phyloP scores from a whole-genome alignment of 2,113 vertebrate genomes.

The Dissostichus mawsoni region DNA sequence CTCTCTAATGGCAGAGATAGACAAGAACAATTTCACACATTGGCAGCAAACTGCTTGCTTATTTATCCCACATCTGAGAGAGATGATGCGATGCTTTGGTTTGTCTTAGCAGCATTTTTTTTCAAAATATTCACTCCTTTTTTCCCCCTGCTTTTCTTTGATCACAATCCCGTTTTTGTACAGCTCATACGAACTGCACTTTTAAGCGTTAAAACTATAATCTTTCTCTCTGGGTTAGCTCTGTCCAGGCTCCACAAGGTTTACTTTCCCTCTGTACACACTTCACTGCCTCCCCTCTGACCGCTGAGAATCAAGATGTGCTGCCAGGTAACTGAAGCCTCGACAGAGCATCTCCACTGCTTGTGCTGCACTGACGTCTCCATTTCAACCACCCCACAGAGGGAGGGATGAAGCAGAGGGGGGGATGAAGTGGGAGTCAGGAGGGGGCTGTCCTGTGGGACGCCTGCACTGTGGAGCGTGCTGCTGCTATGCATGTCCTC shows the following conservation, averaged over 20 bases:
- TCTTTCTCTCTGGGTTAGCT: conserved; percentile 25
- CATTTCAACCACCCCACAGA: conserved; percentile 41
- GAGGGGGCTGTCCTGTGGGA: conserved; percentile 32
- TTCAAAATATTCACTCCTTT: neutral
- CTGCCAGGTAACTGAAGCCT: conserved; percentile 35
- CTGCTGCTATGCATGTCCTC: conserved; percentile 30
- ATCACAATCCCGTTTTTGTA: neutral
- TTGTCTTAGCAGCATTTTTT: neutral
- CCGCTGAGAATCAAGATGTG: conserved; percentile 24
- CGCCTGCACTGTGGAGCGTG: conserved; percentile 18
- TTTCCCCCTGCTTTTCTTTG: neutral
- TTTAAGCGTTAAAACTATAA: conserved; percentile 16
- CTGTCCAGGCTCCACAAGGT: conserved; percentile 25
- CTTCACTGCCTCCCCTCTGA: conserved; percentile 23
- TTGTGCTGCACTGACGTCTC: conserved; percentile 50
- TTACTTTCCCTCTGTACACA: conserved; percentile 21
- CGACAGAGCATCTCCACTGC: neutral
- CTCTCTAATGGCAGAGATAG: conserved; percentile 82
- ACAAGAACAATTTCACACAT: conserved; percentile 78
- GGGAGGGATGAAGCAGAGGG: conserved; percentile 38
- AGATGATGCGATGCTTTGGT: neutral
- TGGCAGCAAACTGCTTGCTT: conserved; percentile 66
- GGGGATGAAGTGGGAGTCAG: conserved; percentile 31
- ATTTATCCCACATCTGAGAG: conserved; percentile 67
- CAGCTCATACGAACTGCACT: neutral